Base-by-base conservation (phyloP, 2,113 vertebrate genomes). In the Sprattus sprattus region DNA sequence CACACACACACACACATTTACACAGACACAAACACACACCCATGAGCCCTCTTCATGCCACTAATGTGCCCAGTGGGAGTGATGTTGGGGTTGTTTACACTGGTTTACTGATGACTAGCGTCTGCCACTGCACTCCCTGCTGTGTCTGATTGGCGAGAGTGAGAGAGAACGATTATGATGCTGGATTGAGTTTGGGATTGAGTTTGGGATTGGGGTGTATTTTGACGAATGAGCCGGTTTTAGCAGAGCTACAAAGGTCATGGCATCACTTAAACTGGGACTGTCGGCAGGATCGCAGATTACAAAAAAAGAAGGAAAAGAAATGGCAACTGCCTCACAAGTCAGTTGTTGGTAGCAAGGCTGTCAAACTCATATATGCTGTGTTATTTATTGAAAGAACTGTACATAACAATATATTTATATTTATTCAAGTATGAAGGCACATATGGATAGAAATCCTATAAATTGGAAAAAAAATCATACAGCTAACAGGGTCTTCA, bases 201-300 rank as follows among this genome's bases (percentile, higher is more conserved):
- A 64, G 57, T n/a, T 67, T 67, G 60, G 60, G 60, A 67, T 67
- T 67, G 60, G 25, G 60, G 8, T 67, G 60, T 54, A 67, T 67
- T 28, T 25, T 67, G 60, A n/a, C 25, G 60, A 28, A 67, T 67
- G 64, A 71, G 64, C 28, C 9, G 25, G 22, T 71, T 71, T 13
- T 25, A 64, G 22, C 20, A 9, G 57, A n/a, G 57, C 64, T 71
- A 25, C 10, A 71, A 1, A 71, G 25, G 64, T 10, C n/a, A 71
- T 25, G 60, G 64, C 25, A 71, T 71, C 64, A 71, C 64, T 71
- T 71, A 71, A 32, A 7, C 64, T 28, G 25, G 9, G n/a, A 25
- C 8, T 32, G 64, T 25, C 28, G 64, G n/a, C 28, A 16, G 25
- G 25, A 71, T 28, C 3, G 28, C 25, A 71, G 64, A 71, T 71